Base-by-base conservation (phyloP, 2,113 vertebrate genomes). In the Arenaria interpres region DNA sequence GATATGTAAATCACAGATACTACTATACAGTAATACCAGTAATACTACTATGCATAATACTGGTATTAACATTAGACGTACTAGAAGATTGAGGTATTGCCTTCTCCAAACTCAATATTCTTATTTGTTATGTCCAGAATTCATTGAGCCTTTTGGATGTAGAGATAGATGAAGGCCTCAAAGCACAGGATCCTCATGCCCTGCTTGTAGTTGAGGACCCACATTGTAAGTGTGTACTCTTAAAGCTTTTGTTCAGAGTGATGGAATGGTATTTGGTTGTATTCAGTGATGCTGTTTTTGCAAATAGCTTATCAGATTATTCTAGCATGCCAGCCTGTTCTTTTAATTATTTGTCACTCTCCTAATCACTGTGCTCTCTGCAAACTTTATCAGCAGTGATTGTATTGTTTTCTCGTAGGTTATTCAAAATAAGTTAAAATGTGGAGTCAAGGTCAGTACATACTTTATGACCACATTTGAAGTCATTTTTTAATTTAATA, bases 201-300 rank as follows among this genome's bases (percentile, higher is more conserved):
- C 30, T 69, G 3, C 46, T 51, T 62, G 73, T 39, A 71, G 35
- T 24, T 5, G 1, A 69, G 46, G 30, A 74, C 19, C 7, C 32
- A 12, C 0, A 0, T 74, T 53, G 0, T 6, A 48, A 66, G 22
- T 30, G 10, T 23, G 9, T 30, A 27, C 19, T 77, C 50, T 30
- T 48, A 57, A 62, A 69, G 62, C 19, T 94, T 74, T 84, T 74
- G n/a, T 88, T 76, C 0, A 0, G 48, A 64, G 30, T 22, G 23
- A 21, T 83, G 35, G 33, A 89, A 80, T 0, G 1, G 2, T 71
- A 50, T 5, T 69, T 75, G 30, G 6, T 73, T 69, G 28, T 62
- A 63, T 37, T 84, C 41, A 28, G 22, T 76, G 56, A 39, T 20
- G 2, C 32, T 63, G 8, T 0, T 80, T 87, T 69, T 50, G 28